phyloP scores from a whole-genome alignment of 2,888 invertebrate genomes.

The Chymomyza fuscimana region DNA sequence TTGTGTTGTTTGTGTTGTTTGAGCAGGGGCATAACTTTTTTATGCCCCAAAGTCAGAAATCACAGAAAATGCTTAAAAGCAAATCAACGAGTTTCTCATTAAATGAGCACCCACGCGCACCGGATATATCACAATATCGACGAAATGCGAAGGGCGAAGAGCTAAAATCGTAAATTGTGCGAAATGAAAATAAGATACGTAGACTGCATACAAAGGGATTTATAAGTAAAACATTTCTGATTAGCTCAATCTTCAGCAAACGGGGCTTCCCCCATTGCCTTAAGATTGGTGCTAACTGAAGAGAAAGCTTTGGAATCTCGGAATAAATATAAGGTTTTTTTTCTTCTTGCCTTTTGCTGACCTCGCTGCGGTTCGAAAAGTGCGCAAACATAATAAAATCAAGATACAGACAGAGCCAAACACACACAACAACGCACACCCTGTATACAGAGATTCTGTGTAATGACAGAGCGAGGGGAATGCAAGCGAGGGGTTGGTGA shows the following conservation, averaged over 20 bases:
- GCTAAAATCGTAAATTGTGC: constrained; percentile 67
- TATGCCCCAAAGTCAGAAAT: constrained; percentile 48
- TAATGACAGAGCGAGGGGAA: neutral
- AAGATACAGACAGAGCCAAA: constrained; percentile 50
- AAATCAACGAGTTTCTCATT: constrained; percentile 47
- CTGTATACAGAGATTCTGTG: neutral
- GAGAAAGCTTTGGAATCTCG: neutral
- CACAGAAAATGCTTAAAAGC: constrained; percentile 55
- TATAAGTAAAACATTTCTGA: constrained; percentile 69
- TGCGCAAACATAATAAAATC: constrained; percentile 73
- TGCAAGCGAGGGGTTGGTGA: neutral
- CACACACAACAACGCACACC: constrained; percentile 8
- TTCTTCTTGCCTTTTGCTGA: constrained; percentile 65
- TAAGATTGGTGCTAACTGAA: constrained; percentile 1
- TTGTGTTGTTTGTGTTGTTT: constrained; percentile 24
- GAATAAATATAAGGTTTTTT: no score
- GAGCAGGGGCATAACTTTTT: constrained; percentile 50
- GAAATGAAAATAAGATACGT: constrained; percentile 74
- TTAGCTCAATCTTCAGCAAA: constrained; percentile 46
- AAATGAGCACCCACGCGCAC: neutral
- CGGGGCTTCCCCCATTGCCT: constrained; percentile 23
- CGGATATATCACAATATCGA: neutral
- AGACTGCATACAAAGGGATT: constrained; percentile 70
- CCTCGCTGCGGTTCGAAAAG: constrained; percentile 68
- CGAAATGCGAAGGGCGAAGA: neutral